These are phyloP conservation scores for Gnathonemus echidnorhynchus DNA, from an alignment of 2,113 vertebrate species.

Conservation along the genomic window DNA sequence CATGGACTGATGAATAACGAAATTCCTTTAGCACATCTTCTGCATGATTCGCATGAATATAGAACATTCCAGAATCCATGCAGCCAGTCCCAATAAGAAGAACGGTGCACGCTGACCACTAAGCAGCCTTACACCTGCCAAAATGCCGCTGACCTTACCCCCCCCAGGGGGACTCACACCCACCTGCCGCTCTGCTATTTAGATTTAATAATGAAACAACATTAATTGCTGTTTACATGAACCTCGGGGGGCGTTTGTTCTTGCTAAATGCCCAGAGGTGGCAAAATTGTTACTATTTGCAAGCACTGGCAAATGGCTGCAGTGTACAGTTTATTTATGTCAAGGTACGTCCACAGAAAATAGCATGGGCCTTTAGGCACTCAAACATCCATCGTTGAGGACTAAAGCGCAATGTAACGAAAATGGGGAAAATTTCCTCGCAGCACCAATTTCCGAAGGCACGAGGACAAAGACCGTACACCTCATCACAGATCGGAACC, in stretches of 20 bases:
- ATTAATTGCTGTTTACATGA: not conserved
- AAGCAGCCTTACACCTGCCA: not conserved
- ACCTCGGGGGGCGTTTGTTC: not conserved
- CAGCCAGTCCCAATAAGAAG: not conserved
- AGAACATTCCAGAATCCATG: not conserved
- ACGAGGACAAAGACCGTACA: not conserved
- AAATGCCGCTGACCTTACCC: not conserved
- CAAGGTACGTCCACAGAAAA: not conserved
- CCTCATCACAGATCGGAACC: not conserved
- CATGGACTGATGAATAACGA: not conserved
- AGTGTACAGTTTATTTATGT: not conserved
- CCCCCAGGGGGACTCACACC: not conserved
- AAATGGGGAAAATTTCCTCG: no score
- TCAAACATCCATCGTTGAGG: not conserved
- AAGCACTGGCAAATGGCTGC: not conserved
- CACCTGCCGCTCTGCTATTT: not conserved
- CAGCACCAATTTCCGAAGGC: not conserved
- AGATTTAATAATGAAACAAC: conserved; percentile 1
- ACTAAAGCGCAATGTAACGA: not conserved
- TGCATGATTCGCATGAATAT: not conserved
- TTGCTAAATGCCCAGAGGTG: not conserved
- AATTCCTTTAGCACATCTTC: not conserved
- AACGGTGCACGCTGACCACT: not conserved
- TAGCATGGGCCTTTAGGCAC: not conserved
- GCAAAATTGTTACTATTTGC: not conserved